Base-by-base conservation (phyloP, 1,140 invertebrate species). In the Cecropterus lyciades region DNA sequence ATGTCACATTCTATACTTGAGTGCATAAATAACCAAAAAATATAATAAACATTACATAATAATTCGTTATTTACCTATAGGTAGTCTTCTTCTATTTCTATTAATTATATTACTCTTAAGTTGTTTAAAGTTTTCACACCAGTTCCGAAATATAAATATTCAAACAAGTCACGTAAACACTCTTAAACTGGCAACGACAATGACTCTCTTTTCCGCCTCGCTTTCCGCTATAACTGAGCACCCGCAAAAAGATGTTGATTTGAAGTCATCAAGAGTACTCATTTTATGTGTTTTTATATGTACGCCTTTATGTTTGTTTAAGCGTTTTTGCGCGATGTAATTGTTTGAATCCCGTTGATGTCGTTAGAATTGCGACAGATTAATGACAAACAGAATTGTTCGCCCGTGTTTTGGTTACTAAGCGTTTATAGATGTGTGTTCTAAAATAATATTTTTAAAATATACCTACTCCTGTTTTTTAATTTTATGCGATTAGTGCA, bases 251-350 rank as follows among this genome's bases (percentile, higher is more conserved):
- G 51, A 70, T 70, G 68, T 65, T 65, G 48, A 40, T 59, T 59
- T 43, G 52, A 42, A 70, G 43, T 62, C 68, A 66, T 70, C 56
- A 70, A 46, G 48, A 45, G 42, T 59, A 70, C 42, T 53, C 30
- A 66, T 65, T 65, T 60, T 60, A 70, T 45, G 51, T 65, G 64
- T 65, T 65, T 65, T 65, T 66, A 65, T 60, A 60, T 53, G 64
- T 46, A 55, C 13, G 45, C 16, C 40, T 66, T 70, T 62, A 56
- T 40, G 14, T 49, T 62, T 48, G 62, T 60, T 45, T 70, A 15
- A 49, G 45, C n/a, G 48, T 69, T 65, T 69, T 69, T 65, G 57
- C 57, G 60, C 64, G 63, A 49, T 48, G 56, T 66, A 69, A 69
- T 66, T 67, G 60, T 60, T 53, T 65, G 67, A 64, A 40, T 62